These are phyloP conservation scores for Lepidurus packardi DNA, from an alignment of 1,140 invertebrate genomes.

Conservation along the genomic window DNA sequence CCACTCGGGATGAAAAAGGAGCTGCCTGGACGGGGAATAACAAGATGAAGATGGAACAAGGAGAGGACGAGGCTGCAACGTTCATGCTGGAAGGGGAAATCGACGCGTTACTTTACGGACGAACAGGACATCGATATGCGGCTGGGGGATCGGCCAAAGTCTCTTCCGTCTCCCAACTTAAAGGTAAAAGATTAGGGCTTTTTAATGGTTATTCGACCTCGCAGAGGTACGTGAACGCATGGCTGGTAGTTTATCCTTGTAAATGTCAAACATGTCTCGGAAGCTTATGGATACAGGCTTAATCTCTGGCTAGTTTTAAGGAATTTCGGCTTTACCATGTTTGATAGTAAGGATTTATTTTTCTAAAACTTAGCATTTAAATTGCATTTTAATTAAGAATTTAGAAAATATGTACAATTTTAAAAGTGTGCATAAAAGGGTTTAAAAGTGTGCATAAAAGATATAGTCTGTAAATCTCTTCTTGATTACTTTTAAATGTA, in stretches of 20 bases:
- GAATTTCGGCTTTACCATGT: no score
- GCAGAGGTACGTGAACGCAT: background rate
- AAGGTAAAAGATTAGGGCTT: background rate
- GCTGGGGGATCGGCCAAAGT: background rate
- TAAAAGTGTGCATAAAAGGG: no score
- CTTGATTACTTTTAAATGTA: no score
- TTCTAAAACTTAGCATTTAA: no score
- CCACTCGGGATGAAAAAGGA: constrained; percentile 34
- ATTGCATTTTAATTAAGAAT: no score
- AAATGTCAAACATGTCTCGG: background rate
- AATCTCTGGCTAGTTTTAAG: no score
- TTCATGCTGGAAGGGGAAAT: constrained; percentile 44
- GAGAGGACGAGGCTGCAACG: constrained; percentile 33
- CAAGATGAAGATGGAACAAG: constrained; percentile 30
- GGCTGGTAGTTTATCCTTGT: background rate
- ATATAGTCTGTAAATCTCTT: no score
- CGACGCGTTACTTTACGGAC: constrained; percentile 43
- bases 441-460: no score
- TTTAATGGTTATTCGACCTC: background rate
- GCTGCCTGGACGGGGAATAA: constrained; percentile 33
- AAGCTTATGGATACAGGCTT: no score
- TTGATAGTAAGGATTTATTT: no score
- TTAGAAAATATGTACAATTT: no score
- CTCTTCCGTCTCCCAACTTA: background rate
- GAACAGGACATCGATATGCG: constrained; percentile 23